Evolutionary conservation across 2,888 invertebrate genomes (phyloP).

Genomic region (Ganaspis brasiliensis): DNA sequence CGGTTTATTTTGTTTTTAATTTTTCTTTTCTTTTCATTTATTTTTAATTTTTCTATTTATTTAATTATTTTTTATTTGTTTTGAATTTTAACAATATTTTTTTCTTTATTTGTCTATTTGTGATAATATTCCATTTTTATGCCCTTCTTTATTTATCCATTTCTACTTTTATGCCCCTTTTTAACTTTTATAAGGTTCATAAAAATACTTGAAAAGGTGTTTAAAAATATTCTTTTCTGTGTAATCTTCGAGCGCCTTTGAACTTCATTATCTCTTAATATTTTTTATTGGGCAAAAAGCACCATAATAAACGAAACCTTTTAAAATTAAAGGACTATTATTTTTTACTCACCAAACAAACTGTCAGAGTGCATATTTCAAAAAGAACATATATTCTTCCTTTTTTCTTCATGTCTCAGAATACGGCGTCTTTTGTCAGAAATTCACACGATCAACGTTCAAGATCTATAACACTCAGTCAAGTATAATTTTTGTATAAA

Average conservation of each 20-base stretch:
- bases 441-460: constrained; percentile 24
- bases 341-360: constrained; percentile 14
- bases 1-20: too few species aligned
- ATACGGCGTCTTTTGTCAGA: constrained; percentile 29
- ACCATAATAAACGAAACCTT: background rate
- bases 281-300: background rate
- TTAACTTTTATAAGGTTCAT: too few species aligned
- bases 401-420: constrained; percentile 37
- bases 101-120: too few species aligned
- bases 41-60: too few species aligned
- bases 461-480: background rate
- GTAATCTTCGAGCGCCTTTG: background rate
- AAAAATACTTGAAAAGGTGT: too few species aligned
- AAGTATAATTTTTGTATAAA: constrained; percentile 20
- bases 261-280: background rate
- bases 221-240: too few species aligned
- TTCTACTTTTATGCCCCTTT: too few species aligned
- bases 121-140: too few species aligned
- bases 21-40: too few species aligned
- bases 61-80: too few species aligned
- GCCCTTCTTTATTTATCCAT: too few species aligned
- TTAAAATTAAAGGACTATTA: background rate
- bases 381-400: constrained; percentile 34
- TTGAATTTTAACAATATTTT: too few species aligned
- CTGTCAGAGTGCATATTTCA: constrained; percentile 17